Evolutionary conservation across 2,113 vertebrate genomes (phyloP).

Genomic region (Podiceps cristatus): DNA sequence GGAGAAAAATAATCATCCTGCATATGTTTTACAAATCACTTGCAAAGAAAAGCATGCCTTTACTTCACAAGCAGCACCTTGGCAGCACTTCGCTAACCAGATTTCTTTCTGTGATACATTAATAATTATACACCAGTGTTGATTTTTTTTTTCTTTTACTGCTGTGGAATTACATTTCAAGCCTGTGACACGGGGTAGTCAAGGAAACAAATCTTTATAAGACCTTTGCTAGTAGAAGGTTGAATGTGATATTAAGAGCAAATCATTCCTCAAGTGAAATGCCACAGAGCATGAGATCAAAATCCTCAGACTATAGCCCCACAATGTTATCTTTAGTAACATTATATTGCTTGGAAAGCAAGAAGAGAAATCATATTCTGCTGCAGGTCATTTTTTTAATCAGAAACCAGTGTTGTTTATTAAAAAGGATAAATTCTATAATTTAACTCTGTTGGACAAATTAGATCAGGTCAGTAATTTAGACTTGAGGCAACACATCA

Average conservation of each 20-base stretch:
- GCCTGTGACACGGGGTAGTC: not conserved
- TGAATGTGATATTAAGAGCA: not conserved
- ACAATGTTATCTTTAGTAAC: not conserved
- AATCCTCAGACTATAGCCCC: not conserved
- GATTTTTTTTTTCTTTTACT: not conserved
- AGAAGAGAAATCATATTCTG: not conserved
- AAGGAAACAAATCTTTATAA: conserved; percentile 44
- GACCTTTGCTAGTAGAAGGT: not conserved
- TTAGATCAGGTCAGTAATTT: not conserved
- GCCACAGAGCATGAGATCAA: not conserved
- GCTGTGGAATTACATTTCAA: conserved; percentile 11
- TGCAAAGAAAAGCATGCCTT: not conserved
- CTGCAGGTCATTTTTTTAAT: not conserved
- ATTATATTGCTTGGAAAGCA: not conserved
- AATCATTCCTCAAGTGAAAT: conserved; percentile 24
- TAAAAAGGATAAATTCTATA: not conserved
- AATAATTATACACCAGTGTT: conserved; percentile 15
- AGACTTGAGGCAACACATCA: not conserved
- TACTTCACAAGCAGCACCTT: not conserved
- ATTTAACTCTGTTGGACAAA: conserved; percentile 5
- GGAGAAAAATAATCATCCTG: not conserved
- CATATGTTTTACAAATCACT: not conserved
- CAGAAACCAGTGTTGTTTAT: not conserved
- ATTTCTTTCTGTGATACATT: not conserved
- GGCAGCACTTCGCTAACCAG: not conserved